Evolutionary conservation across 2,113 vertebrate genomes (phyloP), one percentile per base, ranked within the genome.

Genomic region (Zosterops pallidus): DNA sequence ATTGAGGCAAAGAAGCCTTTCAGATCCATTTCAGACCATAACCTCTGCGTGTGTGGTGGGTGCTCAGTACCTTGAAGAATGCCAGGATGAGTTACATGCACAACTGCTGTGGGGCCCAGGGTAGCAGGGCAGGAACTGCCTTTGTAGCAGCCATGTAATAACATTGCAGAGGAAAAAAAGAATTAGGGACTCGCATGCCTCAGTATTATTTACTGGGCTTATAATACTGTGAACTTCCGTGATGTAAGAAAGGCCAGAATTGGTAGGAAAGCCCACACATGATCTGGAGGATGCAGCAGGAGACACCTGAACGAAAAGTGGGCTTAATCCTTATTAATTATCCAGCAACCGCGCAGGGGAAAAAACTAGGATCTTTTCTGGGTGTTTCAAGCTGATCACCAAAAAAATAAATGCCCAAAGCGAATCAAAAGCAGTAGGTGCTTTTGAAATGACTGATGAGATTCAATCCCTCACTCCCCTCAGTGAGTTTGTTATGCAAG

Each of bases 71-170:
- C 86, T 95, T 85, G 74, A 96, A 96, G 92, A 96, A 97, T 96
- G 94, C 65, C 55, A 53, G 95, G 59, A 65, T 96, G 96, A 97
- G 96, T 97, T 96, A 96, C 96, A 96, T 92, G 96, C 94, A 96
- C 96, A 97, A 96, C 96, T 96, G 96, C 94, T 96, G 94, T 91
- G 96, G 95, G 96, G 96, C 96, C 96, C 92, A 83, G 86, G 86
- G 65, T 3, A 85, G 83, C 69, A 12, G 90, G 92, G 80, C 86
- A 83, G 76, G n/a, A 72, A 65, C 62, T 47, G 96, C 89, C 83
- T 95, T 89, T 94, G 96, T 87, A 56, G 70, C 77, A 59, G 94
- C 46, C 90, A n/a, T 70, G 53, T 77, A 75, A 62, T 52, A 84
- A 89, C 67, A 60, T 4, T 72, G 49, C 83, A 77, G 83, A 83